phyloP scores from a whole-genome alignment of 92 coral and sea anemone species.

The Phymanthus crucifer region DNA sequence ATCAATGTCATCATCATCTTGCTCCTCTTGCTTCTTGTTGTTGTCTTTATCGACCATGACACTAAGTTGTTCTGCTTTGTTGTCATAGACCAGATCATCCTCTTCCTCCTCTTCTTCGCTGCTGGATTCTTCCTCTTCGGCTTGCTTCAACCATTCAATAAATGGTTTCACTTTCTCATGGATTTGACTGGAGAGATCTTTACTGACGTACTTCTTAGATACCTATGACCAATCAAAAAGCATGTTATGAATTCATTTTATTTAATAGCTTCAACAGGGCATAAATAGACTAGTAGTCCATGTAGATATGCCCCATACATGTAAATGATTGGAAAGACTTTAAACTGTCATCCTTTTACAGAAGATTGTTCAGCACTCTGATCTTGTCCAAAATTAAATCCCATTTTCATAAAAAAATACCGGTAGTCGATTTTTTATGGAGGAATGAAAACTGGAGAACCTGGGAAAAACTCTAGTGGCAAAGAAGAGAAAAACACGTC shows the following conservation, averaged over 20 bases:
- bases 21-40: conserved; percentile 39
- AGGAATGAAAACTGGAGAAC: too few species aligned
- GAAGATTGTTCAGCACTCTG: too few species aligned
- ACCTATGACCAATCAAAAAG: conserved; percentile 47
- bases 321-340: too few species aligned
- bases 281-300: too few species aligned
- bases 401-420: too few species aligned
- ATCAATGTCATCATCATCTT: conserved; percentile 75
- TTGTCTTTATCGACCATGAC: conserved; percentile 43
- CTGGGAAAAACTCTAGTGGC: too few species aligned
- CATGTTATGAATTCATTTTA: too few species aligned
- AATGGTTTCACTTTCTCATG: conserved; percentile 92
- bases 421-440: too few species aligned
- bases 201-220: conserved; percentile 93
- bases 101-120: conserved; percentile 77
- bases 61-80: conserved; percentile 74
- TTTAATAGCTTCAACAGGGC: too few species aligned
- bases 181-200: conserved; percentile 79
- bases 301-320: not conserved
- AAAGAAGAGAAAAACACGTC: too few species aligned
- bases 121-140: conserved; percentile 94
- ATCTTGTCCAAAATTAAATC: too few species aligned
- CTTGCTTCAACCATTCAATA: conserved; percentile 94
- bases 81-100: conserved; percentile 92
- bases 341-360: too few species aligned